Base-by-base conservation (phyloP, 2,113 vertebrate species). In the Noturus placidus region DNA sequence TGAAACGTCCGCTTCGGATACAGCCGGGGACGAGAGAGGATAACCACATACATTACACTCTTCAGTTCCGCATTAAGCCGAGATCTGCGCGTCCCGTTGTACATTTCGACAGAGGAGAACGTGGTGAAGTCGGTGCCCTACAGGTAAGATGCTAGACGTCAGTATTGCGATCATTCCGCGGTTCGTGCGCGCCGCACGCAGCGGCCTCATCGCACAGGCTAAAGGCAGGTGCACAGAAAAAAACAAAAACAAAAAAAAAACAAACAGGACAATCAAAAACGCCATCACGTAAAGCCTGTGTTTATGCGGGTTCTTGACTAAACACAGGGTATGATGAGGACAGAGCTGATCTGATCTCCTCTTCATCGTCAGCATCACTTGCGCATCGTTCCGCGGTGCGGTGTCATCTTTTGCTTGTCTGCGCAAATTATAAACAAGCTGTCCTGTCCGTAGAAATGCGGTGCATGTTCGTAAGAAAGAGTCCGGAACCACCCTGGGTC, bases 381-480 rank as follows among this genome's bases (percentile, higher is more conserved):
- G 94, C 93, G 93, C 92, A 94, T 92, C 90, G 61, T 84, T 93
- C 76, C 59, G 84, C 85, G 86, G n/a, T 90, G 91, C 91, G 87
- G 85, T 86, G 52, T 89, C 72, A 74, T 77, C 91, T 88, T 92
- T 92, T 93, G 91, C 93, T 95, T 93, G 93, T 94, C 91, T 95
- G 94, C 94, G 93, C 94, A 95, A 95, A 94, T 91, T 38, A 79
- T 56, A 83, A 80, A 70, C 86, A 90, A 87, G 80, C 82, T 19
- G 46, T 27, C n/a, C 10, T 42, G 22, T 25, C 30, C 17, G 10
- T 7, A 10, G 54, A 4, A 76, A 85, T n/a, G 33, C 27, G 20
- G 27, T 11, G 61, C 56, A 57, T 87, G 82, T 86, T 50, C 70
- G 33, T 27, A 46, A 76, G 63, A 84, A 72, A 78, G 3, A 59